Conservation (phyloP, 2,888 invertebrate species). For the Drosophila macrospina region DNA sequence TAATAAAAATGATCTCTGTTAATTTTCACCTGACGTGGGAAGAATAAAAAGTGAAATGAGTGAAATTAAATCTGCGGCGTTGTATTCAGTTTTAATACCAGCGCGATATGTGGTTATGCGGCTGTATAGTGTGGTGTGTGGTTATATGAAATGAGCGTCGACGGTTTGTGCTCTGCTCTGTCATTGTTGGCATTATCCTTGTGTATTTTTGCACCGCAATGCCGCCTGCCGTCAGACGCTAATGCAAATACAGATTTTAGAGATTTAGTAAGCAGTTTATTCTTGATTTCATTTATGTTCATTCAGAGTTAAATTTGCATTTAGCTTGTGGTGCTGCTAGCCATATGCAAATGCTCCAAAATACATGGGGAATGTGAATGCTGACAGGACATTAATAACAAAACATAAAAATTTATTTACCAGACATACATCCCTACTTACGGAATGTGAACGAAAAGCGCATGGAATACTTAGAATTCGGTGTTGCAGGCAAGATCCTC, state of each 20-base stretch:
- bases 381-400: slow-evolving; percentile 54
- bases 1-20: slow-evolving; percentile 69
- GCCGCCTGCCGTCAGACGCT: slow-evolving; percentile 9
- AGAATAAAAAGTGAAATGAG: slow-evolving; percentile 55
- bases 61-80: slow-evolving; percentile 64
- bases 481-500: slow-evolving; percentile 51
- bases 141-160: slow-evolving; percentile 33
- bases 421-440: slow-evolving; percentile 8
- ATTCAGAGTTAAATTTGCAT: slow-evolving; percentile 27
- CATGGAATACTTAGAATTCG: slow-evolving; percentile 32
- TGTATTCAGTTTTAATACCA: slow-evolving; percentile 51
- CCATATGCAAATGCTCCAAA: slow-evolving; percentile 34
- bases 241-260: slow-evolving; percentile 46
- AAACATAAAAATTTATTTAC: slow-evolving; percentile 51
- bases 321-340: slow-evolving; percentile 20
- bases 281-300: slow-evolving; percentile 41
- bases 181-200: slow-evolving; percentile 44
- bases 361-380: slow-evolving; percentile 10
- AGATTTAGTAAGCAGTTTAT: slow-evolving; percentile 34
- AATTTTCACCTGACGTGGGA: slow-evolving; percentile 43
- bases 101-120: slow-evolving; percentile 6
- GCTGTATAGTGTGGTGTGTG: slow-evolving; percentile 17
- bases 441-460: background rate
- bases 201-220: slow-evolving; percentile 4
- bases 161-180: slow-evolving; percentile 33